A percentile compares a stretch with the other conserved stretches of the same genome.
Evolutionary conservation across 2,888 invertebrate genomes (phyloP).

Genomic region (Acronicta psi): DNA sequence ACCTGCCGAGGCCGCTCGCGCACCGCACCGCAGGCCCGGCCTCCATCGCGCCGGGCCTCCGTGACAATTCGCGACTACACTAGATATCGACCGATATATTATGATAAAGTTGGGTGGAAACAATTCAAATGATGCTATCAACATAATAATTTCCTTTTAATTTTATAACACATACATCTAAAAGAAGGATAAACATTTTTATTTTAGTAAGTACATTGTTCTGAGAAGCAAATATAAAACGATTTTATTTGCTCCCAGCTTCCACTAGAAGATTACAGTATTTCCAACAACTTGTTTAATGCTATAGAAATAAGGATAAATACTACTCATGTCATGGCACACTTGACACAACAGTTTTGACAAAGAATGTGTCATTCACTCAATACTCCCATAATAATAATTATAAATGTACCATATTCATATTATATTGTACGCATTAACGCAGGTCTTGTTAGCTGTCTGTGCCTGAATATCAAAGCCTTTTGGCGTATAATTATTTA

Average conservation of each 20-base stretch:
- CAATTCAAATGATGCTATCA: conserved; percentile 44
- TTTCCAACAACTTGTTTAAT: not conserved
- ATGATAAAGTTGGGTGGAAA: conserved; percentile 26
- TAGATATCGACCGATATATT: conserved; percentile 38
- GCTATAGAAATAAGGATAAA: not conserved
- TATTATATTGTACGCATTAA: too few species aligned
- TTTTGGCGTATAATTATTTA: too few species aligned
- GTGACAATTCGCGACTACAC: conserved; percentile 64
- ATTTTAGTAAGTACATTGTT: not conserved
- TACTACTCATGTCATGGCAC: not conserved
- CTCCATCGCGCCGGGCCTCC: conserved; percentile 20
- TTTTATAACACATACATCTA: not conserved
- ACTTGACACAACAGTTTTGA: too few species aligned
- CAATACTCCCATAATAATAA: too few species aligned
- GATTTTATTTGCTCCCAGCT: not conserved
- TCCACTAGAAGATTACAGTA: not conserved
- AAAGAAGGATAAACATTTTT: conserved; percentile 18
- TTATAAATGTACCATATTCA: too few species aligned
- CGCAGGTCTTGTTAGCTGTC: too few species aligned
- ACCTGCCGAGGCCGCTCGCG: conserved; percentile 75
- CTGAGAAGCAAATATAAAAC: not conserved
- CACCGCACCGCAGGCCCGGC: conserved; percentile 13
- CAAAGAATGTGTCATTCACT: too few species aligned
- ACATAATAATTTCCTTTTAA: conserved; percentile 1
- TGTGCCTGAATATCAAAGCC: too few species aligned